These are phyloP conservation scores for Doryteuthis pealeii DNA, from an alignment of 1,140 invertebrate genomes.

Conservation along the genomic window DNA sequence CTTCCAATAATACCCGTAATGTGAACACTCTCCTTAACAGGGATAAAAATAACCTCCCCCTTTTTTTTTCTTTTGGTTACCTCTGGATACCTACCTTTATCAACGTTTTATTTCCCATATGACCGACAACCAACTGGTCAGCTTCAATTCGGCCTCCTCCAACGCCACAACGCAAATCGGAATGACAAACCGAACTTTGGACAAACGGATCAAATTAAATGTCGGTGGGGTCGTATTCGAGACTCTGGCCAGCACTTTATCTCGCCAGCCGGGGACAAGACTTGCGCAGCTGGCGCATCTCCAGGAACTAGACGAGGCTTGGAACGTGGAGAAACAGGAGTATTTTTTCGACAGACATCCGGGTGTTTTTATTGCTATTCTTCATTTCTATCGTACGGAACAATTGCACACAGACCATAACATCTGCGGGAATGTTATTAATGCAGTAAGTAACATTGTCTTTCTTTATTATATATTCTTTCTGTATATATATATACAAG, in stretches of 20 bases:
- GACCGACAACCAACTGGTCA: no score
- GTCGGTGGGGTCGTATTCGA: conserved; percentile 42
- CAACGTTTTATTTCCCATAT: no score
- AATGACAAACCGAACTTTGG: neutral
- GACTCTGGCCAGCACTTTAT: conserved; percentile 40
- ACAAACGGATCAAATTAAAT: conserved; percentile 39
- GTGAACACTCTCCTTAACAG: no score
- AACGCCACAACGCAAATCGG: no score
- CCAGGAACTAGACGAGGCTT: conserved; percentile 42
- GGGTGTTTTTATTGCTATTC: conserved; percentile 48
- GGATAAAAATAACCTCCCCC: no score
- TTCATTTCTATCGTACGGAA: conserved; percentile 54
- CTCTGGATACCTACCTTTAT: no score
- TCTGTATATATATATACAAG: no score
- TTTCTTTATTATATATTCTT: no score
- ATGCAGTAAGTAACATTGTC: conserved; percentile 64
- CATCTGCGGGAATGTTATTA: conserved; percentile 97
- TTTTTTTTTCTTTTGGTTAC: no score
- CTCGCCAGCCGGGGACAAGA: conserved; percentile 36
- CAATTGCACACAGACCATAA: conserved; percentile 90
- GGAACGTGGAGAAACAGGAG: conserved; percentile 41
- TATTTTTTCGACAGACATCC: conserved; percentile 56
- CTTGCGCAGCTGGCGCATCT: conserved; percentile 40
- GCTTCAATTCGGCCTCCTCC: no score
- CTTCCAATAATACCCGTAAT: no score